These are phyloP conservation scores for Boloria euphrosyne DNA, from an alignment of 2,888 invertebrate species.

Conservation along the genomic window DNA sequence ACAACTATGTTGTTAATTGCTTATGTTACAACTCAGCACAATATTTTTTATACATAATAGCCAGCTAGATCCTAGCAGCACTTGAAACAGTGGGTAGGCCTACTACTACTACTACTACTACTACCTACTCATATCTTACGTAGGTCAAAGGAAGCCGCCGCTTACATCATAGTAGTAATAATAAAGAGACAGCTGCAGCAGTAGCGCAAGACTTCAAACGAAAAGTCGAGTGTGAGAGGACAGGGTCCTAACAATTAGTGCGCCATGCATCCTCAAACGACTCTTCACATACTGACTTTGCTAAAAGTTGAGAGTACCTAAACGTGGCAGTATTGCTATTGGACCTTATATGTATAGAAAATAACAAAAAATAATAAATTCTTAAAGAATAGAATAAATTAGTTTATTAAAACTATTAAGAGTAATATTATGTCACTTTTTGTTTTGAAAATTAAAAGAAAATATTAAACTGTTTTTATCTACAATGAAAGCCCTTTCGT, in stretches of 20 bases:
- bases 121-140: constrained; percentile 5
- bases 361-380: neutral
- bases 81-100: too few species aligned
- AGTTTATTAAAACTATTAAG: too few species aligned
- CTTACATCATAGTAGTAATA: constrained; percentile 23
- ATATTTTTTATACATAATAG: too few species aligned
- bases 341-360: constrained; percentile 16
- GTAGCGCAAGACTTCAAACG: constrained; percentile 38
- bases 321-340: constrained; percentile 53
- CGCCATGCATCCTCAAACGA: constrained; percentile 60
- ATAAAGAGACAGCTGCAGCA: constrained; percentile 32
- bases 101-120: too few species aligned
- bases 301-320: constrained; percentile 52
- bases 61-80: too few species aligned
- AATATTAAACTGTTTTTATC: neutral
- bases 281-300: constrained; percentile 49
- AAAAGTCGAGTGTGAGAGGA: constrained; percentile 41
- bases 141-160: constrained; percentile 11
- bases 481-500: neutral
- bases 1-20: too few species aligned
- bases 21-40: too few species aligned
- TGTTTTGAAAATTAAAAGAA: too few species aligned
- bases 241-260: constrained; percentile 64
- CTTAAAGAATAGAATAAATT: neutral
- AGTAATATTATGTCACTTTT: too few species aligned